These are phyloP conservation scores for Cylloceria caligata DNA, from an alignment of 2,888 invertebrate genomes.

Conservation along the genomic window DNA sequence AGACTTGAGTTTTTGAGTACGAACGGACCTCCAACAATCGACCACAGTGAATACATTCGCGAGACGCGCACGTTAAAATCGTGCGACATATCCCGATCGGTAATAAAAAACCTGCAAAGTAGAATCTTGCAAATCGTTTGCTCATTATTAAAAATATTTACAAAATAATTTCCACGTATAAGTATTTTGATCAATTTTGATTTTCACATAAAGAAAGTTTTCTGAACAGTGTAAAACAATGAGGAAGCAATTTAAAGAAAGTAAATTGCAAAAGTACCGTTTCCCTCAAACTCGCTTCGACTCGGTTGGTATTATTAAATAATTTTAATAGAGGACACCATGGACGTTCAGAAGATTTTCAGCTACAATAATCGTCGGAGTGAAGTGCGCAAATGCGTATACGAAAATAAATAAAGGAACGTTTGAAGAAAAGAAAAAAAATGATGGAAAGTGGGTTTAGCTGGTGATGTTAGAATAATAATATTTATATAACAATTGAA, in stretches of 20 bases:
- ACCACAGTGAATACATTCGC: constrained; percentile 14
- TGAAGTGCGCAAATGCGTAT: not conserved
- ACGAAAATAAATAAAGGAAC: not conserved
- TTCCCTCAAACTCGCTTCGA: not conserved
- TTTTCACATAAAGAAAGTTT: no score
- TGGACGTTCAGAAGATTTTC: not conserved
- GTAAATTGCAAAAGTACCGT: not conserved
- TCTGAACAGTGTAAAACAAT: no score
- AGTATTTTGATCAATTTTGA: not conserved
- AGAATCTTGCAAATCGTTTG: not conserved
- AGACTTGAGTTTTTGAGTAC: constrained; percentile 15
- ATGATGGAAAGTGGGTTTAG: not conserved
- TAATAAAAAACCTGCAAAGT: not conserved
- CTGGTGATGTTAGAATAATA: not conserved
- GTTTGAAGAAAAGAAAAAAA: not conserved
- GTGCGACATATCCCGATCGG: not conserved
- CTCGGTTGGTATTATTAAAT: not conserved
- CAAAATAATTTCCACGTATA: not conserved
- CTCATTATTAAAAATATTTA: no score
- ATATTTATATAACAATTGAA: not conserved
- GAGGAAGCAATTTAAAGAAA: no score
- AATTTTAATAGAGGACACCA: not conserved
- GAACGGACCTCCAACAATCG: constrained; percentile 66
- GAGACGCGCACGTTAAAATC: not conserved
- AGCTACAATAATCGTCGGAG: not conserved